Conservation (phyloP, 2,888 invertebrate species). For the Ichneumoninae sp. region DNA sequence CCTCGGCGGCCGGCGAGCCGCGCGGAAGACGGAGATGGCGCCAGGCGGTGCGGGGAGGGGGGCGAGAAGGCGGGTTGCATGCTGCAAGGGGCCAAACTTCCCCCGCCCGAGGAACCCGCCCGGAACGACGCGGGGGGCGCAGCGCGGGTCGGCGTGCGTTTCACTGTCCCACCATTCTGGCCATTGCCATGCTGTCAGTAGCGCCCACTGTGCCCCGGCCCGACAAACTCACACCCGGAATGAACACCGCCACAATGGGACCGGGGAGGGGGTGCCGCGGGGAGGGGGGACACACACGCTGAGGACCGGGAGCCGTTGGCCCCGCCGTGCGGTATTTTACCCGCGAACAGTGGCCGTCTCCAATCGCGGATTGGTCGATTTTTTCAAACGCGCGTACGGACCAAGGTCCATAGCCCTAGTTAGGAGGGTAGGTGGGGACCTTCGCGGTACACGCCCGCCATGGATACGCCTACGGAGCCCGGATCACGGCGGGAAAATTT, state of each 20-base stretch:
- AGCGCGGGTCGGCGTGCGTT: neutral
- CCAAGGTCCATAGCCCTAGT: conserved; percentile 83
- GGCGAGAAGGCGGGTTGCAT: conserved; percentile 50
- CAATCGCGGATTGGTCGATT: conserved; percentile 83
- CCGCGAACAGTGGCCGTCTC: conserved; percentile 82
- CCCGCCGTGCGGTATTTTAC: conserved; percentile 71
- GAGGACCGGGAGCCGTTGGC: conserved; percentile 35
- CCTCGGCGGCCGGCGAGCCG: rapidly evolving
- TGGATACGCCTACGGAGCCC: conserved; percentile 79
- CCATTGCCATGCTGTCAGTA: no score
- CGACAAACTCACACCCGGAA: neutral
- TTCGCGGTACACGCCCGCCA: conserved; percentile 77
- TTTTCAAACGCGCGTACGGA: conserved; percentile 81
- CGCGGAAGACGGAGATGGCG: neutral
- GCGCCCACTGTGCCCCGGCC: conserved; percentile 10
- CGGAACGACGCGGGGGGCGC: conserved; percentile 69
- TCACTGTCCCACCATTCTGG: no score
- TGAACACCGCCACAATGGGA: no score
- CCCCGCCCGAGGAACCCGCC: conserved; percentile 67
- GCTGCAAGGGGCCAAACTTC: conserved; percentile 39
- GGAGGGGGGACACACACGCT: neutral
- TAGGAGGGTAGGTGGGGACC: conserved; percentile 79
- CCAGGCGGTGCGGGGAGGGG: neutral
- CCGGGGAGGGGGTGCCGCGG: neutral
- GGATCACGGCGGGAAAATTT: conserved; percentile 73